Base-by-base conservation (phyloP, 2,113 vertebrate species). In the Heterocephalus glaber region DNA sequence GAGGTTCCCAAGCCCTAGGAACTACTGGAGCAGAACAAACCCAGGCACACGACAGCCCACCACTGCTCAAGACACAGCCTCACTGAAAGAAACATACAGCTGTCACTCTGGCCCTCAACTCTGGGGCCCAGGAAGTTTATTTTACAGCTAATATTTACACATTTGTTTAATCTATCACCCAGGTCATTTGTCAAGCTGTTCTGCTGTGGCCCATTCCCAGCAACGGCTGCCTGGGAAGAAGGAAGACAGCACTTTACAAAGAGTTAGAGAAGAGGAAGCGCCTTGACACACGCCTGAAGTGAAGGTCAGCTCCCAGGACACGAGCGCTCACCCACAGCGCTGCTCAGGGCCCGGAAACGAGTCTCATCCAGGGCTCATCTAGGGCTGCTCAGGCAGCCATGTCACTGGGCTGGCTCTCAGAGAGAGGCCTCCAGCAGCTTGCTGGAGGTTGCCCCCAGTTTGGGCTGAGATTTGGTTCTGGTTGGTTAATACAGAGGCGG, bases 131-230 rank as follows among this genome's bases (percentile, higher is more conserved):
- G 92, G 87, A 87, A 96, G 89, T 96, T 96, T 94, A 95, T 85
- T 89, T 93, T 65, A 81, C 56, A 83, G 96, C 96, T 97, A 93
- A 96, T 97, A 98, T 98, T 98, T 98, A 97, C 92, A 38, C 70
- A 84, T 97, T 98, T 97, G 97, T 97, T 98, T 98, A 98, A 98
- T 98, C 95, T 98, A 79, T 98, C 97, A 97, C 98, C 97, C 95
- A 97, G 96, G 94, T 98, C 96, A 95, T 96, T 95, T 97, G 93
- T 98, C 97, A 97, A 98, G 96, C 74, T 16, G 76, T 76, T 97
- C 76, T 94, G 68, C 92, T 86, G 77, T 47, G 19, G 58, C 54
- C 76, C 89, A 38, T 97, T 98, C 97, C 90, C 95, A 97, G 95
- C 92, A 79, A 90, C 58, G 30, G 92, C 84, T 66, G 94, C 97